Evolutionary conservation across 2,113 vertebrate genomes (phyloP).

Genomic region (Macaca nemestrina): DNA sequence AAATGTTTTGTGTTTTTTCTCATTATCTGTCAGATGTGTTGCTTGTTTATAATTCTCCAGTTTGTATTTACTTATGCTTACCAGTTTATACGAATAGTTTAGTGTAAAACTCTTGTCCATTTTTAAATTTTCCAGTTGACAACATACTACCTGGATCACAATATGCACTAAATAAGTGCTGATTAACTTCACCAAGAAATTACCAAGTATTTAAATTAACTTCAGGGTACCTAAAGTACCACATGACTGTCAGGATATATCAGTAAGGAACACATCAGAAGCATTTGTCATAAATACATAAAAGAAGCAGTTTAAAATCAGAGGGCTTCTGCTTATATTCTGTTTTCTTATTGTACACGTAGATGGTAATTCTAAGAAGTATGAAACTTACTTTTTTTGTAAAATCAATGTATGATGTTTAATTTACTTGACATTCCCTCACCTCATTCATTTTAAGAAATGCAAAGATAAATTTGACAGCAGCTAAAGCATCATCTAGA

Average conservation of each 20-base stretch:
- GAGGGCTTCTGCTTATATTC: neutral
- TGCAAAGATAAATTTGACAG: neutral
- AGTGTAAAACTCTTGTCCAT: neutral
- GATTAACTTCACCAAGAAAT: neutral
- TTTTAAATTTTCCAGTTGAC: neutral
- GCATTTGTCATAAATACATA: neutral
- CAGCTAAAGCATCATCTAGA: neutral
- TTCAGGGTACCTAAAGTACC: neutral
- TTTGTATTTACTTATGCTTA: neutral
- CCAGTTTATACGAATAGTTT: neutral
- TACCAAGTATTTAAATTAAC: neutral
- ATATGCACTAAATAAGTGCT: neutral
- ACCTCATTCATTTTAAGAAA: neutral
- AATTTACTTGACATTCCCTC: neutral
- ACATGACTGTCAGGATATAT: neutral
- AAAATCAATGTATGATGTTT: neutral
- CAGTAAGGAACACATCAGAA: neutral
- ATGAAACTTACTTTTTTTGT: slow-evolving; percentile 7
- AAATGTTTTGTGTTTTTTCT: slow-evolving; percentile 13
- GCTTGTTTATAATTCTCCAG: neutral
- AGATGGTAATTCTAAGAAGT: neutral
- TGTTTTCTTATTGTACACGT: neutral
- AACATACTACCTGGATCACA: neutral
- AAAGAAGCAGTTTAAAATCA: neutral
- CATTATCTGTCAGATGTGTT: slow-evolving; percentile 2